These are phyloP conservation scores for Arrhopalites spinosus DNA, from an alignment of 2,888 invertebrate genomes.

Conservation along the genomic window DNA sequence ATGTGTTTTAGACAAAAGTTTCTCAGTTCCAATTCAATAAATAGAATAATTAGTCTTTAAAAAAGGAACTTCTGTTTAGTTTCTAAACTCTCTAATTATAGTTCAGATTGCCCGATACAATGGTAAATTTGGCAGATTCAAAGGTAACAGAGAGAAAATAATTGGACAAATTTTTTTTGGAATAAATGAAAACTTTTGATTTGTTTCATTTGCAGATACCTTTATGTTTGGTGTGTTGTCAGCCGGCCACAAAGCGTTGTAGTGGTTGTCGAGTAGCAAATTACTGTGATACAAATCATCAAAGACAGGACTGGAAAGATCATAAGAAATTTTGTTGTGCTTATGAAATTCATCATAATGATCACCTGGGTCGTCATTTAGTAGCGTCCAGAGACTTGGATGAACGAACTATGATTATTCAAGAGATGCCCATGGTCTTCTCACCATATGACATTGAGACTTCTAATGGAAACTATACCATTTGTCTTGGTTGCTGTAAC, in stretches of 20 bases:
- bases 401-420: neutral
- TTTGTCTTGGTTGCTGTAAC: neutral
- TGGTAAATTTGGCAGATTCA: too few relatives aligned
- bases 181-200: too few relatives aligned
- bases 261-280: conserved; percentile 11
- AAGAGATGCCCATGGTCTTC: neutral
- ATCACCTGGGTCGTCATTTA: conserved; percentile 1
- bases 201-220: neutral
- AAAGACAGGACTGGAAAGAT: conserved; percentile 20
- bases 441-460: conserved; percentile 4
- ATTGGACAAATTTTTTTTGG: too few relatives aligned
- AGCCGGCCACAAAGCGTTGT: neutral
- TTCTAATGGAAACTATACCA: neutral
- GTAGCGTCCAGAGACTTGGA: conserved; percentile 12
- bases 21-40: too few relatives aligned
- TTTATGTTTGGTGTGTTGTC: conserved; percentile 2
- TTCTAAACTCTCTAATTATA: too few relatives aligned
- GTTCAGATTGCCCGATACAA: too few relatives aligned
- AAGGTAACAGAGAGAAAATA: too few relatives aligned
- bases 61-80: too few relatives aligned
- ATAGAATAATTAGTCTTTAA: too few relatives aligned
- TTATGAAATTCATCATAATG: neutral
- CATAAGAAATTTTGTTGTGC: conserved; percentile 12
- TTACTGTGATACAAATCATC: conserved; percentile 11
- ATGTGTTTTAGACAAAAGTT: too few relatives aligned